Percentiles rank a stretch among this genome's conserved stretches.
phyloP scores from a whole-genome alignment of 1,140 invertebrate species.

The Trichoplusia ni region DNA sequence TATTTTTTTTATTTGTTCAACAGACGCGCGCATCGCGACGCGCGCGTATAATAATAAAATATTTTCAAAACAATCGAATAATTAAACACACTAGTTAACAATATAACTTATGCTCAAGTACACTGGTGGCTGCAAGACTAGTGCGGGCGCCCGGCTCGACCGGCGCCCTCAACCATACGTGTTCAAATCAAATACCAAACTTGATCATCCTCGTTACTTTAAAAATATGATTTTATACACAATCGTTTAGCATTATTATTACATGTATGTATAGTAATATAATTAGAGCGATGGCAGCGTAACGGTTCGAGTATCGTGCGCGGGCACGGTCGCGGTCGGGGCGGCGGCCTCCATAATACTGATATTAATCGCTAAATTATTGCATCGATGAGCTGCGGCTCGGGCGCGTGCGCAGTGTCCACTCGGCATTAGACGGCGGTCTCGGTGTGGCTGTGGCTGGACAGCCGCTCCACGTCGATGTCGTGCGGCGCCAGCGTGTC shows the following conservation, averaged over 20 bases:
- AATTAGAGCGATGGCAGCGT: conserved; percentile 54
- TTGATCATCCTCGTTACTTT: conserved; percentile 53
- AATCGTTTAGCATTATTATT: conserved; percentile 50
- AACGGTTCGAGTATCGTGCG: conserved; percentile 51
- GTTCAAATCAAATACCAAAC: conserved; percentile 54
- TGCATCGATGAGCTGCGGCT: conserved; percentile 38
- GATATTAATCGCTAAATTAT: conserved; percentile 48
- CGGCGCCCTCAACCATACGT: conserved; percentile 36
- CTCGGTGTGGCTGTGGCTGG: conserved; percentile 95
- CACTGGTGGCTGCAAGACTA: conserved; percentile 45
- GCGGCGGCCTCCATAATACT: conserved; percentile 45
- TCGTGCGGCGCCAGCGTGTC: conserved; percentile 93
- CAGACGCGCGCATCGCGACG: conserved; percentile 74
- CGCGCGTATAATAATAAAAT: conserved; percentile 81
- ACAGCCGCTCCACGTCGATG: conserved; percentile 94
- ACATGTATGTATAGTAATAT: conserved; percentile 42
- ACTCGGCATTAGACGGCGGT: conserved; percentile 89
- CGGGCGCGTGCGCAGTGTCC: conserved; percentile 43
- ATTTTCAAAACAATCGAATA: conserved; percentile 81
- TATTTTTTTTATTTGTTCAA: conserved; percentile 81
- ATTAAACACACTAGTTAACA: conserved; percentile 82
- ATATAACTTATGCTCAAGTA: conserved; percentile 69
- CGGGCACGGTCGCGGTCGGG: conserved; percentile 35
- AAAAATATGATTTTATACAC: conserved; percentile 68
- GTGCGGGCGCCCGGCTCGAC: conserved; percentile 19